Evolutionary conservation across 2,113 vertebrate genomes (phyloP).

Genomic region (Rhinoderma darwinii): DNA sequence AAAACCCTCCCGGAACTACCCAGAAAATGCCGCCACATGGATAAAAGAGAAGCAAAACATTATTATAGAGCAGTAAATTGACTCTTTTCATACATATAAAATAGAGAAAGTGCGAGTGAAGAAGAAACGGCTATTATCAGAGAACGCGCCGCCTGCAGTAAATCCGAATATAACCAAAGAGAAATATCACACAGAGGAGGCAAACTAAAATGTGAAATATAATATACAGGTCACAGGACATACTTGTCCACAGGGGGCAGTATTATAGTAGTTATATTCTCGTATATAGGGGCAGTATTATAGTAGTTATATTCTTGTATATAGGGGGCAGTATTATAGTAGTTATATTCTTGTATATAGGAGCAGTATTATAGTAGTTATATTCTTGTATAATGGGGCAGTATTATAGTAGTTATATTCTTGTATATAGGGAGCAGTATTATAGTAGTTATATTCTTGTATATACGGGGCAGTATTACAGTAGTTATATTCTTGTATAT

Average conservation of each 20-base stretch:
- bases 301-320: neutral
- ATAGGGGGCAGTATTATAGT: neutral
- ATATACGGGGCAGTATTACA: no score
- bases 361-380: neutral
- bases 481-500: no score
- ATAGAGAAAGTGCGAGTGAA: no score
- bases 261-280: neutral
- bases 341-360: neutral
- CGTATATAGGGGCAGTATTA: neutral
- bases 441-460: neutral
- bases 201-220: neutral
- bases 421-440: neutral
- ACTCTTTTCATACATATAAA: neutral
- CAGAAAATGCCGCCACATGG: neutral
- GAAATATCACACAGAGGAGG: neutral
- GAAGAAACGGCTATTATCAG: neutral
- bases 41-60: constrained; percentile 30
- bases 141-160: neutral
- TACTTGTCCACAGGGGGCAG: neutral
- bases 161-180: neutral
- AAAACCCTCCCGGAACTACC: neutral
- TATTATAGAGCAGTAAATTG: constrained; percentile 24
- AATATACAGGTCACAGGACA: no score
- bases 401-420: neutral
- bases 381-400: neutral